phyloP scores from a whole-genome alignment of 2,113 vertebrate species.

The Orycteropus afer region DNA sequence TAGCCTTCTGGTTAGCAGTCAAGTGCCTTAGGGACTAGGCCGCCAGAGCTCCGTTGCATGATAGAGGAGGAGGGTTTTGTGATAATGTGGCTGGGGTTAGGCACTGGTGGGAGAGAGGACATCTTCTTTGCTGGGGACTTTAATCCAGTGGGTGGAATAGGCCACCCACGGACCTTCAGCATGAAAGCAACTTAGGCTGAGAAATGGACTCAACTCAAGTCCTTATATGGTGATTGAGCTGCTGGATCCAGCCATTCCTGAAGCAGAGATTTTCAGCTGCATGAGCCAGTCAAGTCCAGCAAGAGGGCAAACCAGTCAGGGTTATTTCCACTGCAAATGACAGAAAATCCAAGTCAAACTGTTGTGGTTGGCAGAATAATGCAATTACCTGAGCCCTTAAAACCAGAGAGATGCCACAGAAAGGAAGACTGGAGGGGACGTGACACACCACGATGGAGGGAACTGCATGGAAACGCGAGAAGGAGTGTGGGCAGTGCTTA shows the following conservation, averaged over 20 bases:
- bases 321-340: neutral
- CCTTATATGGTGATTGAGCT: neutral
- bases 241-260: neutral
- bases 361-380: too few species aligned
- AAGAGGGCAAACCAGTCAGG: neutral
- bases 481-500: neutral
- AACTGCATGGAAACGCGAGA: accelerated
- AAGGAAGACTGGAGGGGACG: neutral
- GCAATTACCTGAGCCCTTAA: neutral
- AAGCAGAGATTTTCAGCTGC: neutral
- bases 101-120: neutral
- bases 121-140: neutral
- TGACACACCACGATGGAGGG: neutral
- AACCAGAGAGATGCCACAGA: neutral
- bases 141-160: neutral
- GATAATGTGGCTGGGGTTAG: neutral
- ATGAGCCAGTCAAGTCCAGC: neutral
- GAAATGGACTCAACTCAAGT: neutral
- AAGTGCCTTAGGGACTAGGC: too few species aligned
- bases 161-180: neutral
- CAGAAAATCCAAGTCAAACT: neutral
- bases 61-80: neutral
- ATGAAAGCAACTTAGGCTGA: neutral
- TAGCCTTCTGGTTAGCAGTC: too few species aligned
- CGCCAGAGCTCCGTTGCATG: too few species aligned